A percentile compares a stretch with the other conserved stretches of the same genome.
phyloP scores from a whole-genome alignment of 2,797 vertebrate genomes.

The Onychomys leucogaster region DNA sequence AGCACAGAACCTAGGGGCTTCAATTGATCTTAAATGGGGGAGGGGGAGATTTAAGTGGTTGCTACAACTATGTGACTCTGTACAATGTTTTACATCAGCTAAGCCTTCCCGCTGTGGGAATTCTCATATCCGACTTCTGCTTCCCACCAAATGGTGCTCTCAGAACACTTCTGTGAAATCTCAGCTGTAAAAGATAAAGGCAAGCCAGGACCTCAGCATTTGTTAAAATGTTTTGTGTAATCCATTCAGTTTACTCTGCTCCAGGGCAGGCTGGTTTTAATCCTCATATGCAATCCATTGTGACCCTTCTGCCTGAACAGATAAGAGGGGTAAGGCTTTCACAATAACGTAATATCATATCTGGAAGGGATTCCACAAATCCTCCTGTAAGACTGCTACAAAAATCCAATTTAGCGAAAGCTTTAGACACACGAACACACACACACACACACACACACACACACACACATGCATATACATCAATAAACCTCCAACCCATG shows the following conservation, averaged over 20 bases:
- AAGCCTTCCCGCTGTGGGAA: not conserved
- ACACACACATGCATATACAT: not conserved
- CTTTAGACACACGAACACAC: constrained; percentile 42
- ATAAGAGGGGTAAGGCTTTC: constrained; percentile 84
- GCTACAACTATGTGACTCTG: not conserved
- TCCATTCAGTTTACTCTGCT: constrained; percentile 75
- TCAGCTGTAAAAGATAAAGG: constrained; percentile 67
- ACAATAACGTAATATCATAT: constrained; percentile 82
- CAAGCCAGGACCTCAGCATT: constrained; percentile 70
- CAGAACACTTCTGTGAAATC: constrained; percentile 77
- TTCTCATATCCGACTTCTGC: constrained; percentile 66
- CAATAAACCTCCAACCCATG: not conserved
- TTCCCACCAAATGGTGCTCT: constrained; percentile 46
- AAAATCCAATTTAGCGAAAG: constrained; percentile 81
- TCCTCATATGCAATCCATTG: constrained; percentile 74
- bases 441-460: too few species aligned
- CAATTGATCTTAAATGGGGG: not conserved
- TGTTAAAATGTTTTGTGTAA: constrained; percentile 80
- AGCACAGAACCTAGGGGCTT: not conserved
- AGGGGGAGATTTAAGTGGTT: not conserved
- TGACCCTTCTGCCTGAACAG: constrained; percentile 80
- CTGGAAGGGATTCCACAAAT: constrained; percentile 84
- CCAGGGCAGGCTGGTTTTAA: constrained; percentile 77
- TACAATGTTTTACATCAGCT: constrained; percentile 23
- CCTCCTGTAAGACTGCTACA: constrained; percentile 74